Conservation (phyloP, 1,140 invertebrate species). For the Coptotermes formosanus region DNA sequence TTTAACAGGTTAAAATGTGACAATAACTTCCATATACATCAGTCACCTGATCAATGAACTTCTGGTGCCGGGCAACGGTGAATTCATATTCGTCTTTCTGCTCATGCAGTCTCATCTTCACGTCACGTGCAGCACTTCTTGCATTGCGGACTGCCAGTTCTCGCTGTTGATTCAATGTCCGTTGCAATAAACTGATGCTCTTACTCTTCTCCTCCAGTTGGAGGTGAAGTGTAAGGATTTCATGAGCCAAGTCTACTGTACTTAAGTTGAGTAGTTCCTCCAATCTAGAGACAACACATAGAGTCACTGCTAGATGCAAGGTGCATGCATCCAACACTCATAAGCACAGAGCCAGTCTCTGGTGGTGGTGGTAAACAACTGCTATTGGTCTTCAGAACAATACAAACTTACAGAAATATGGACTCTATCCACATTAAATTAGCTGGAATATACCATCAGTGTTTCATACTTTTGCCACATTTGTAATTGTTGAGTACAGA, state of each 20-base stretch:
- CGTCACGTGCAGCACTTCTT: conserved; percentile 45
- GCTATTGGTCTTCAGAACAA: too few species aligned
- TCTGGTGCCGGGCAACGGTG: conserved; percentile 62
- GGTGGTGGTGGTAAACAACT: too few species aligned
- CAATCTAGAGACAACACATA: conserved; percentile 19
- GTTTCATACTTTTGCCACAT: too few species aligned
- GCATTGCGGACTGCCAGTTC: conserved; percentile 42
- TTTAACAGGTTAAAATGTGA: neutral
- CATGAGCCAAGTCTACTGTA: conserved; percentile 40
- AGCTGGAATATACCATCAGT: too few species aligned
- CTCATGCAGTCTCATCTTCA: conserved; percentile 48
- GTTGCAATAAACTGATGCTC: conserved; percentile 45
- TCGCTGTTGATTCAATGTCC: conserved; percentile 48
- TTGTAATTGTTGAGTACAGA: too few species aligned
- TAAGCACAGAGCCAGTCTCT: too few species aligned
- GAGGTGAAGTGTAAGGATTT: conserved; percentile 40
- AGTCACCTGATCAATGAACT: conserved; percentile 62
- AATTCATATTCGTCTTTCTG: conserved; percentile 65
- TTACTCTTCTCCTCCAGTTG: conserved; percentile 51
- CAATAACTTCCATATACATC: neutral
- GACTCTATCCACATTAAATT: too few species aligned
- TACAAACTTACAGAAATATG: too few species aligned
- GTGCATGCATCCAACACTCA: too few species aligned
- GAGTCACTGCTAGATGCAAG: too few species aligned
- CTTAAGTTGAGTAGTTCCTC: conserved; percentile 36